Evolutionary conservation across 2,888 invertebrate species (phyloP), one percentile per base, ranked within the genome.

Genomic region (Xylophagus ater): DNA sequence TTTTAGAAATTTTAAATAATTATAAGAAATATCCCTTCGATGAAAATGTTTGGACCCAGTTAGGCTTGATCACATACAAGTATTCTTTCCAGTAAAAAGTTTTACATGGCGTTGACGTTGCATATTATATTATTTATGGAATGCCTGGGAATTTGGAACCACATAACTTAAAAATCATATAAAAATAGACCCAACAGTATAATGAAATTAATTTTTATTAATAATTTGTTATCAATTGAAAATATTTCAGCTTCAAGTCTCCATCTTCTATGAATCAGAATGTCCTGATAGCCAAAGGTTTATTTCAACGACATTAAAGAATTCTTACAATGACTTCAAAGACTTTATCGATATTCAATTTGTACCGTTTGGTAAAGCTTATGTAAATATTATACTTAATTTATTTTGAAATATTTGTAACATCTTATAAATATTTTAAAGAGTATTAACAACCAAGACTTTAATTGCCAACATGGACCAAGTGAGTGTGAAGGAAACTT

Each of bases 361-460:
- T 21, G 63, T 78, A 33, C 78, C 79, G 2, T 79, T 78, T 53
- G 79, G 79, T 32, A 78, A 78, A 59, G 70, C 77, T 7, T 53
- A 51, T 51, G 78, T 78, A 57, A 67, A 65, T 59, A 8, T 31
- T 5, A 18, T 34, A 17, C 34, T 36, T 9, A 21, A 26, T 12
- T 9, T 33, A 24, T 13, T 23, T 12, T 5, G 17, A 20, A 12
- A 13, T 2, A 21, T 12, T 2, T 34, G 4, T 21, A n/a, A 18
- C 15, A 32, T 24, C 32, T 21, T 30, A 24, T 10, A 4, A 38
- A 28, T 21, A 9, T 23, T 31, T 28, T 34, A 8, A 13, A 62
- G 58, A 62, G 62, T 4, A 38, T 49, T 29, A 46, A 55, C 8
- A 64, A 65, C 7, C 57, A 65, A 20, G 57, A 65, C 1, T 76